Evolutionary conservation across 2,797 vertebrate genomes (phyloP), one percentile per base, ranked within the genome.

Genomic region (Acipenser oxyrinchus): DNA sequence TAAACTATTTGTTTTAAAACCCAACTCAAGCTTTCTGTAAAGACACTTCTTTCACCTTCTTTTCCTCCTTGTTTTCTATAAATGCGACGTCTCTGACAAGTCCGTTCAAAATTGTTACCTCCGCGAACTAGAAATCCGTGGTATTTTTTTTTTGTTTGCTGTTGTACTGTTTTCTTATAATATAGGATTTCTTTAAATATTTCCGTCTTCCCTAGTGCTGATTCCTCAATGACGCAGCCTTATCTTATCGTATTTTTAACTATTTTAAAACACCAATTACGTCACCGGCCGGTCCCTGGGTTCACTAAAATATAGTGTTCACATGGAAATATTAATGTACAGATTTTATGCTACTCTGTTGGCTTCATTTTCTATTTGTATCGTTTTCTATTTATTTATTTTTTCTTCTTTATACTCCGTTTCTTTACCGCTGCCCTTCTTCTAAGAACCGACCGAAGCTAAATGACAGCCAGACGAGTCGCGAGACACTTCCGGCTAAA

Each of bases 381-480:
- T 37, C 23, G 2, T 37, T 37, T 37, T 37, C 23, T 37, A 37
- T 83, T 82, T n/a, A n/a, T n/a, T n/a, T n/a, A n/a, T 78, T 75
- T 77, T 82, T 83, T 83, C 80, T 79, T 80, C 77, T 79, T 75
- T 82, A 86, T 83, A 85, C 83, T 81, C 85, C 86, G 84, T 88
- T 86, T 87, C 87, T 80, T 79, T 78, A 79, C 89, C 85, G 87
- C 87, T 86, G 83, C 88, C 91, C 87, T 89, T 92, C 88, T 78
- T 79, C 87, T 84, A 87, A 83, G 88, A 92, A 89, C 82, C 93
- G 92, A 92, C 88, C 84, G 88, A 89, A 93, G 87, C 92, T 90
- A 89, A 91, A 91, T 95, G 95, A 96, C 94, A 95, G 93, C 91
- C 90, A 91, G 88, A 84, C 93, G 94, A 94, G 88, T 92, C 89